Percentiles rank a stretch among this genome's conserved stretches.
These are phyloP conservation scores for Rotaria socialis DNA, from an alignment of 2,888 invertebrate species.

Conservation along the genomic window DNA sequence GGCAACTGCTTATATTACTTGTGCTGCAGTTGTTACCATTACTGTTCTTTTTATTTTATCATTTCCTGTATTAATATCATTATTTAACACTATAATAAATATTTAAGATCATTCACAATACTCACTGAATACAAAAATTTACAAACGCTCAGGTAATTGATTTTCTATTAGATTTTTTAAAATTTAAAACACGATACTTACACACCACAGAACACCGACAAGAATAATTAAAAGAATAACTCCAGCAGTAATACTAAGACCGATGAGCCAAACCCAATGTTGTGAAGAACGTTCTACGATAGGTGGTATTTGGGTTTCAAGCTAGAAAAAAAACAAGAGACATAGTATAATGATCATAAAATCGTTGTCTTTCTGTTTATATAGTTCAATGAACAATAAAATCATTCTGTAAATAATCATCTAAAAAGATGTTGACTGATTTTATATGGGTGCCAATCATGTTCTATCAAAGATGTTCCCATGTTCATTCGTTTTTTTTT, in stretches of 20 bases:
- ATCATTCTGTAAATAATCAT: not conserved
- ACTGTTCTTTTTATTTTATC: not conserved
- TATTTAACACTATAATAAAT: not conserved
- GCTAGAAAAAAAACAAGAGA: not conserved
- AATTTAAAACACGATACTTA: not conserved
- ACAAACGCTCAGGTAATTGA: not conserved
- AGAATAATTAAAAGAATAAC: not conserved
- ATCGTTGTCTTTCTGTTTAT: not conserved
- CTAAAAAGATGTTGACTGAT: not conserved
- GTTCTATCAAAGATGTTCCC: not conserved
- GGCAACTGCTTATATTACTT: too few relatives aligned
- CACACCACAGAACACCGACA: constrained; percentile 21
- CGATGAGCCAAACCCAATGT: constrained; percentile 27
- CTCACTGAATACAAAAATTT: not conserved
- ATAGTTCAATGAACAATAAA: not conserved
- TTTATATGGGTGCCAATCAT: not conserved
- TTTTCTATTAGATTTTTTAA: not conserved
- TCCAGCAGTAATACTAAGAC: not conserved
- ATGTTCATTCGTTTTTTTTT: not conserved
- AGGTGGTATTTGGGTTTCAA: constrained; percentile 31
- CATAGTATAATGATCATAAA: not conserved
- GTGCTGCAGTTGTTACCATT: too few relatives aligned
- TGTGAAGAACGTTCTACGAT: constrained; percentile 8
- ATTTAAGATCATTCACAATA: not conserved
- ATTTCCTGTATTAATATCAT: not conserved